Conservation (phyloP, 2,797 vertebrate genomes). For the Yasuhikotakia modesta region DNA sequence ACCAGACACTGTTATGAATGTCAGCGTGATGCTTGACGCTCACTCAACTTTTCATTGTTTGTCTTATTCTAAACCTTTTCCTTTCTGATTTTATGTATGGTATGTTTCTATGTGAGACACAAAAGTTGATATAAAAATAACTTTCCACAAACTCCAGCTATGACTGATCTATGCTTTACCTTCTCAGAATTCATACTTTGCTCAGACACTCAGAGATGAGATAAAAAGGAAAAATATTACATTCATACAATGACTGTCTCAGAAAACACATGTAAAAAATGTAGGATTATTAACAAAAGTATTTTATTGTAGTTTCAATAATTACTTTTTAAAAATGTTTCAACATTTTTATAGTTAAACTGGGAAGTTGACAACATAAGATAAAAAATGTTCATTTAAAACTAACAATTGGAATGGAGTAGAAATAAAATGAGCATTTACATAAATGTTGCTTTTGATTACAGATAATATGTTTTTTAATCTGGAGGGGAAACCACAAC, state of each 20-base stretch:
- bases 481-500: no score
- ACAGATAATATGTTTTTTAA: neutral
- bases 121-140: constrained; percentile 10
- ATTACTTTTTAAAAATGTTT: neutral
- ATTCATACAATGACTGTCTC: neutral
- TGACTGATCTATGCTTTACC: constrained; percentile 5
- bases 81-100: neutral
- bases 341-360: neutral
- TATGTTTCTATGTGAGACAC: constrained; percentile 30
- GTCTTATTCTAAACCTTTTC: neutral
- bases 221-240: neutral
- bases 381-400: neutral
- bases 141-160: constrained; percentile 18
- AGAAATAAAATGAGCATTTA: neutral
- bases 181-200: neutral
- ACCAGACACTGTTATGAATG: neutral
- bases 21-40: constrained; percentile 7
- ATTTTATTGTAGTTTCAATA: constrained; percentile 16
- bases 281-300: constrained; percentile 13
- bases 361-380: neutral
- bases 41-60: neutral
- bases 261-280: neutral
- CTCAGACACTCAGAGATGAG: neutral
- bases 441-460: neutral
- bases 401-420: neutral